These are phyloP conservation scores for Lingula anatina DNA, from an alignment of 2,888 invertebrate species.

Conservation along the genomic window DNA sequence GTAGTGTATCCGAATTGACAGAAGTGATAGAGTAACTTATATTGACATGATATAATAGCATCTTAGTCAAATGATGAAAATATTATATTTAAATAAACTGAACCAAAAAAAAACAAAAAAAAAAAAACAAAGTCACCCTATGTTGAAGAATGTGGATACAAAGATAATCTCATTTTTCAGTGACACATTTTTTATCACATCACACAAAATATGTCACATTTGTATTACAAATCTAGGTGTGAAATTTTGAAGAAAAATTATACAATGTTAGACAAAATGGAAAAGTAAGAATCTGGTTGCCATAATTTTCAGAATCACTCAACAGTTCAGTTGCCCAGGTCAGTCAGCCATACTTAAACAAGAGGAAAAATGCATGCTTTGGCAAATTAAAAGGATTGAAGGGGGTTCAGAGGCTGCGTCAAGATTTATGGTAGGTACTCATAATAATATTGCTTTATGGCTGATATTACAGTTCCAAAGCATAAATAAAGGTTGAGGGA, in stretches of 20 bases:
- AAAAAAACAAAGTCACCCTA: too few relatives aligned
- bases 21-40: too few relatives aligned
- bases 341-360: slow-evolving; percentile 28
- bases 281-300: background rate
- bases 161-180: too few relatives aligned
- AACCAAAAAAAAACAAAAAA: too few relatives aligned
- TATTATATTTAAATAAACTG: too few relatives aligned
- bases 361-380: slow-evolving; percentile 25
- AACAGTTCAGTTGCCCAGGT: slow-evolving; percentile 29
- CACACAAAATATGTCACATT: too few relatives aligned
- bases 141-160: too few relatives aligned
- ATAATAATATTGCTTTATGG: background rate
- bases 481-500: background rate
- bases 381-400: slow-evolving; percentile 34
- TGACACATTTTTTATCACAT: background rate
- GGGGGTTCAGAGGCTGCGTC: slow-evolving; percentile 36
- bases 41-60: too few relatives aligned
- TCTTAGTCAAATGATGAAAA: too few relatives aligned
- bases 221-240: too few relatives aligned
- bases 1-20: too few relatives aligned
- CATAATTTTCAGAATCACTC: slow-evolving; percentile 28
- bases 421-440: slow-evolving; percentile 37
- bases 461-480: background rate
- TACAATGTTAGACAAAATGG: background rate
- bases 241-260: background rate